Conservation (phyloP, 2,888 invertebrate genomes). For the Troglohyphantes excavatus region DNA sequence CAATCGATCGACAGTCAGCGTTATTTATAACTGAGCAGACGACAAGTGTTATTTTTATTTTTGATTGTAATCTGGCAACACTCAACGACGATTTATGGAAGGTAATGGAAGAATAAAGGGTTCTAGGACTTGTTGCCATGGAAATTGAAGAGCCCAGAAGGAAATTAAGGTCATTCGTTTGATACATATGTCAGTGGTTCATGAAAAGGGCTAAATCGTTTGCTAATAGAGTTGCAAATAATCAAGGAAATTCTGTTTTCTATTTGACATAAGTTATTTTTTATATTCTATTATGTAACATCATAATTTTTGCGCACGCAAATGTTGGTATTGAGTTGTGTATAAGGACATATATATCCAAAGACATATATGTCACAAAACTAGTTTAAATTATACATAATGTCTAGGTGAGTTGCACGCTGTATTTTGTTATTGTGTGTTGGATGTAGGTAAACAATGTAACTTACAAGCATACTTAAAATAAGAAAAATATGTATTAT, state of each 20-base stretch:
- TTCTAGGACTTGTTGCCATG: background rate
- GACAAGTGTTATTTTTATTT: slow-evolving; percentile 36
- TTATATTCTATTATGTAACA: background rate
- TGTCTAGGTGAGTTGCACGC: too few relatives aligned
- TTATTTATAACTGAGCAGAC: slow-evolving; percentile 45
- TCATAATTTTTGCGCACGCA: background rate
- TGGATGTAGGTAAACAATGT: too few relatives aligned
- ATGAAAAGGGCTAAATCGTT: background rate
- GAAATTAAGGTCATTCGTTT: background rate
- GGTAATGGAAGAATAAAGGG: background rate
- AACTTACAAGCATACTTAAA: too few relatives aligned
- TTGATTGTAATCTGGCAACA: slow-evolving; percentile 16
- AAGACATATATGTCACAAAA: too few relatives aligned
- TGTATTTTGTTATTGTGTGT: too few relatives aligned
- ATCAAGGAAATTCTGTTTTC: background rate
- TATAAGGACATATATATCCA: too few relatives aligned
- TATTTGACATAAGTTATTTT: too few relatives aligned
- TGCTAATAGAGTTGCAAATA: background rate
- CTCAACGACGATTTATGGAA: background rate
- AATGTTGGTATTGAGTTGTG: background rate
- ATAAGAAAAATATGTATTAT: too few relatives aligned
- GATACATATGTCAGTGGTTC: background rate
- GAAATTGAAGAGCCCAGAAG: background rate
- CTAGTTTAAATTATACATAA: too few relatives aligned
- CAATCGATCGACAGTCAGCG: slow-evolving; percentile 29